Conservation (phyloP, 2,888 invertebrate species). For the Ormyrus labotus region DNA sequence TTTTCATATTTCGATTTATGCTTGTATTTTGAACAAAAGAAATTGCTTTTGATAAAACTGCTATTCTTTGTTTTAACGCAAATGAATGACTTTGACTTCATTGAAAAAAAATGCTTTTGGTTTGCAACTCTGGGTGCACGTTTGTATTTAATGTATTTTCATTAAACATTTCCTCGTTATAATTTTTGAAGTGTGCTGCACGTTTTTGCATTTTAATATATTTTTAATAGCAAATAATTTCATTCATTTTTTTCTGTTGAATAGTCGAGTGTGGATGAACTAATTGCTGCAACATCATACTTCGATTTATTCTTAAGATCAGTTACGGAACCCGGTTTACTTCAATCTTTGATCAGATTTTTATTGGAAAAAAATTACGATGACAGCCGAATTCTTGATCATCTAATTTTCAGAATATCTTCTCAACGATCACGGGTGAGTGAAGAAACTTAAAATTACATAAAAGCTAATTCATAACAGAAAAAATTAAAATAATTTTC, state of each 20-base stretch:
- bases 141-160: not conserved
- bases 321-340: conserved; percentile 89
- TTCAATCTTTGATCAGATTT: conserved; percentile 90
- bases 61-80: conserved; percentile 18
- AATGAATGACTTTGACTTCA: conserved; percentile 12
- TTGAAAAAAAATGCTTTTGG: conserved; percentile 16
- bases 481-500: conserved; percentile 28
- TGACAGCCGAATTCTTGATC: conserved; percentile 87
- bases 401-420: conserved; percentile 86
- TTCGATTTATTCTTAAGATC: conserved; percentile 93
- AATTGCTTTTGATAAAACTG: not conserved
- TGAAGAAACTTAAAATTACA: conserved; percentile 44
- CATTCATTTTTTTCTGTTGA: conserved; percentile 4
- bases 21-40: conserved; percentile 1
- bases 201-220: not conserved
- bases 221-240: not conserved
- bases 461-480: not conserved
- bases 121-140: conserved; percentile 8
- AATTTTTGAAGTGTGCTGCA: conserved; percentile 2
- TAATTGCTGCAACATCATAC: conserved; percentile 94
- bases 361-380: conserved; percentile 90
- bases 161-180: not conserved
- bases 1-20: not conserved
- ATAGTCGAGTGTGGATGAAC: conserved; percentile 90
- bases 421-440: conserved; percentile 83